These are phyloP conservation scores for Proteles cristata DNA, from an alignment of 2,113 vertebrate genomes.

Conservation along the genomic window DNA sequence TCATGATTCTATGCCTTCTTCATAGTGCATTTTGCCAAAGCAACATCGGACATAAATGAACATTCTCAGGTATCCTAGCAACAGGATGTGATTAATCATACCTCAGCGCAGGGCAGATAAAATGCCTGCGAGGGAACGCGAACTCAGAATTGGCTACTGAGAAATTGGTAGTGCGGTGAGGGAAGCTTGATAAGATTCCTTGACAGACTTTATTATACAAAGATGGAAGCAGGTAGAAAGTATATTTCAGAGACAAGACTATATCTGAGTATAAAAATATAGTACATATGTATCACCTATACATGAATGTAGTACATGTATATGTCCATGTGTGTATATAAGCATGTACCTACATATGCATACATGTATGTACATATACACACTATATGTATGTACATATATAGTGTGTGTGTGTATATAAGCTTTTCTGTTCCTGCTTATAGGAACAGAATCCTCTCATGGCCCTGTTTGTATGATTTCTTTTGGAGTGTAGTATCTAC, in stretches of 20 bases:
- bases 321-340: background rate
- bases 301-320: background rate
- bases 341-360: background rate
- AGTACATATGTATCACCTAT: background rate
- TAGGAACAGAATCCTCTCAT: no score
- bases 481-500: no score
- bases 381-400: background rate
- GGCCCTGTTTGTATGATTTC: no score
- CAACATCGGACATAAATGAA: constrained; percentile 87
- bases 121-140: constrained; percentile 83
- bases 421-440: no score
- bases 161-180: constrained; percentile 69
- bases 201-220: constrained; percentile 68
- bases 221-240: constrained; percentile 61
- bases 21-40: constrained; percentile 82
- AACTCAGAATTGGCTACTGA: constrained; percentile 82
- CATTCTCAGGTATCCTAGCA: constrained; percentile 87
- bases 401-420: no score
- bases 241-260: constrained; percentile 60
- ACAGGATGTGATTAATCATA: constrained; percentile 88
- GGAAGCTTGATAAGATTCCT: constrained; percentile 76
- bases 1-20: constrained; percentile 79
- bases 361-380: background rate
- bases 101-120: constrained; percentile 84
- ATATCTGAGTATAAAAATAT: constrained; percentile 53